phyloP scores from a whole-genome alignment of 1,140 invertebrate genomes.

The Myzus persicae region DNA sequence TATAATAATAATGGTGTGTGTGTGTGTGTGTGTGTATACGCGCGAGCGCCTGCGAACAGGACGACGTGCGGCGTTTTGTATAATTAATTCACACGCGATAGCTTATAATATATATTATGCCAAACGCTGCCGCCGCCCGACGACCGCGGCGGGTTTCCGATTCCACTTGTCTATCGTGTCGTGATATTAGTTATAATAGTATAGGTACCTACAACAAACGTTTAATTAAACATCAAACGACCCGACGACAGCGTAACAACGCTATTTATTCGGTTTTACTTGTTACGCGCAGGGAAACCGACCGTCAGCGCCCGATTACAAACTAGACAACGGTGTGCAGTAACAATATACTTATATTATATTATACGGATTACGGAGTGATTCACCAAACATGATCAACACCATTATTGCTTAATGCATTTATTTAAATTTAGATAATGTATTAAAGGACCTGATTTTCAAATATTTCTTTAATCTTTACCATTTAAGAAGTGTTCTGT shows the following conservation, averaged over 20 bases:
- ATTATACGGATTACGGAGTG: neutral
- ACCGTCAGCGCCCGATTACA: neutral
- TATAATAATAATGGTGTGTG: neutral
- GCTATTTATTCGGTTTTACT: conserved; percentile 18
- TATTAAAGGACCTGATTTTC: neutral
- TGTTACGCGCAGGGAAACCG: neutral
- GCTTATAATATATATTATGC: conserved; percentile 8
- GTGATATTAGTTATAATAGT: neutral
- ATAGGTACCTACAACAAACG: conserved; percentile 21
- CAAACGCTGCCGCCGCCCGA: neutral
- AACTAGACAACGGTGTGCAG: neutral
- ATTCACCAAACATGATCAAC: neutral
- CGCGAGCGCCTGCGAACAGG: neutral
- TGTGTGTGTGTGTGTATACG: no score
- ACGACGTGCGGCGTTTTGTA: neutral
- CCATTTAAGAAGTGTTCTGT: neutral
- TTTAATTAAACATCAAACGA: conserved; percentile 43
- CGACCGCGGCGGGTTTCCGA: neutral
- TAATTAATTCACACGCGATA: conserved; percentile 33
- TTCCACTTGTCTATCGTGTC: neutral
- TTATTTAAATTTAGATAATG: neutral
- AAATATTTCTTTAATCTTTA: neutral
- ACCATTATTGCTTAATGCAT: neutral
- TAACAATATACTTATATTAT: neutral
- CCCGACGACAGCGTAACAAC: neutral